A percentile compares a stretch with the other conserved stretches of the same genome.
phyloP scores from a whole-genome alignment of 2,113 vertebrate species.

The Coptodon rendalli region DNA sequence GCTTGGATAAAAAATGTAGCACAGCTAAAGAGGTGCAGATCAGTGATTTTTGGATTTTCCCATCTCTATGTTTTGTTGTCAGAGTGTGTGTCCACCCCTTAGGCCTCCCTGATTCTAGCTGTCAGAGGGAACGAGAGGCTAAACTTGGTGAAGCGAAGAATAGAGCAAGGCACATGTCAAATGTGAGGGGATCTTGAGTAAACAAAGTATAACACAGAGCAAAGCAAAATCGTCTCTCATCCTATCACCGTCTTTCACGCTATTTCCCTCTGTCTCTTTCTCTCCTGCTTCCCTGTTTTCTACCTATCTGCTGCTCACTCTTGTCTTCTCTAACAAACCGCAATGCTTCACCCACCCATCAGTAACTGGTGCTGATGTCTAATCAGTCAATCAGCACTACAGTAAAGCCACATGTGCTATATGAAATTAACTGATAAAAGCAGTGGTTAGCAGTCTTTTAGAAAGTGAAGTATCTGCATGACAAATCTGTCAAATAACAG shows the following conservation, averaged over 20 bases:
- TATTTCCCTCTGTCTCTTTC: slow-evolving; percentile 11
- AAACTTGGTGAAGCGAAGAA: slow-evolving; percentile 67
- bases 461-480: neutral
- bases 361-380: slow-evolving; percentile 17
- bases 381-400: slow-evolving; percentile 31
- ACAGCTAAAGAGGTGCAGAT: neutral
- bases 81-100: slow-evolving; percentile 33
- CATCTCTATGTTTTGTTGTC: slow-evolving; percentile 29
- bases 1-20: neutral
- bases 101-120: slow-evolving; percentile 51
- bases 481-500: neutral
- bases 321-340: neutral
- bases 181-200: slow-evolving; percentile 63
- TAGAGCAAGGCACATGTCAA: slow-evolving; percentile 71
- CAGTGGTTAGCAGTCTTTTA: neutral
- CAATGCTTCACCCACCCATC: slow-evolving; percentile 11
- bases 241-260: slow-evolving; percentile 44
- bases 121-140: slow-evolving; percentile 60
- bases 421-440: slow-evolving; percentile 19
- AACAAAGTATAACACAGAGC: slow-evolving; percentile 64
- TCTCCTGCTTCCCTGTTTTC: neutral
- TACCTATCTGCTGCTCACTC: neutral
- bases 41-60: slow-evolving; percentile 15
- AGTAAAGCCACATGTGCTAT: neutral
- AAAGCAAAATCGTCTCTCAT: slow-evolving; percentile 53